Evolutionary conservation across 2,888 invertebrate species (phyloP).

Genomic region (Deilephila elpenor): DNA sequence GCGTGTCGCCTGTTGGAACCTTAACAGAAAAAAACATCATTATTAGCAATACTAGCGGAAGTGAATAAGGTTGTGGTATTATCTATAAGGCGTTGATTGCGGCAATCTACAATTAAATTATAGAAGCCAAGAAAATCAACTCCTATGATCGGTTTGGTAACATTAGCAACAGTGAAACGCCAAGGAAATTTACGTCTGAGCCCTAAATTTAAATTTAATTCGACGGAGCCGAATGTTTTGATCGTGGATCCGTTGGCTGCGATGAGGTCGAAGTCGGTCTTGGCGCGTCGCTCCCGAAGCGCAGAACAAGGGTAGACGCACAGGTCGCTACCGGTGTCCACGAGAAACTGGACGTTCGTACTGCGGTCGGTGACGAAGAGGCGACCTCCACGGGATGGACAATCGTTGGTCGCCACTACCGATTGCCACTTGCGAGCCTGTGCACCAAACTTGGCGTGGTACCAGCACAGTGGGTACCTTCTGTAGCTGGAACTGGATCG

Average conservation of each 20-base stretch:
- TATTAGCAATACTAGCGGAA: too few relatives aligned
- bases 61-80: neutral
- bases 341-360: conserved; percentile 14
- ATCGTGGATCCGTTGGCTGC: conserved; percentile 30
- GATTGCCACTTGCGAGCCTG: conserved; percentile 31
- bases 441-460: conserved; percentile 29
- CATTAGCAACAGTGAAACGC: conserved; percentile 30
- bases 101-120: conserved; percentile 23
- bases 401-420: conserved; percentile 32
- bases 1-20: neutral
- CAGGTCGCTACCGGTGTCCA: conserved; percentile 30
- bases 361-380: conserved; percentile 30
- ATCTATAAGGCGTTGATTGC: conserved; percentile 18
- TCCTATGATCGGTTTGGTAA: conserved; percentile 31
- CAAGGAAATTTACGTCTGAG: conserved; percentile 28
- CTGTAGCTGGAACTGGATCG: too few relatives aligned
- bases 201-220: conserved; percentile 28
- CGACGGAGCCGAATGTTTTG: conserved; percentile 25
- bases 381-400: conserved; percentile 25
- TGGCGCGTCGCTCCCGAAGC: conserved; percentile 21
- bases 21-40: too few relatives aligned
- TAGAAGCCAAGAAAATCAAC: conserved; percentile 30
- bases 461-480: conserved; percentile 25
- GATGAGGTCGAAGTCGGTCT: neutral
- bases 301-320: conserved; percentile 28